Percentiles rank a stretch among this genome's conserved stretches.
Evolutionary conservation across 2,113 vertebrate genomes (phyloP).

Genomic region (Plestiodon gilberti): DNA sequence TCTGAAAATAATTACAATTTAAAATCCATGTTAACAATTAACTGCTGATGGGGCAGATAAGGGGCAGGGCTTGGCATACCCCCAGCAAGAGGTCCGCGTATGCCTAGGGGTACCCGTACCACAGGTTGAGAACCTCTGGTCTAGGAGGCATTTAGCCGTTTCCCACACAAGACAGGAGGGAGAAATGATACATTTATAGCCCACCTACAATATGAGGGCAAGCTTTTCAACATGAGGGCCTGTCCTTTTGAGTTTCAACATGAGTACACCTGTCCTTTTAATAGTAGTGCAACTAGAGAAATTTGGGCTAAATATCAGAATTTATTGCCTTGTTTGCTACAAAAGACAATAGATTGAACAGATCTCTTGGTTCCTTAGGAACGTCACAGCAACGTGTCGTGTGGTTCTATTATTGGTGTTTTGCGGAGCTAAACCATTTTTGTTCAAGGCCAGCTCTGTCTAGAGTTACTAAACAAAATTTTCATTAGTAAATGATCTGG

Average conservation of each 20-base stretch:
- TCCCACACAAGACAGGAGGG: neutral
- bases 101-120: too few species aligned
- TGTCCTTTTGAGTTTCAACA: neutral
- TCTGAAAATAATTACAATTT: too few species aligned
- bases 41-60: too few species aligned
- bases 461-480: neutral
- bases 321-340: too few species aligned
- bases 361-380: neutral
- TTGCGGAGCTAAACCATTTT: neutral
- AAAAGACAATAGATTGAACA: neutral
- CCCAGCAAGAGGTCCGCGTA: too few species aligned
- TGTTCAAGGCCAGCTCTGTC: neutral
- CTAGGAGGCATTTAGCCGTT: neutral
- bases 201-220: neutral
- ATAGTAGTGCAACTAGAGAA: too few species aligned
- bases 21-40: too few species aligned
- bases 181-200: neutral
- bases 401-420: too few species aligned
- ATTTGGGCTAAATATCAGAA: neutral
- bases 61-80: too few species aligned
- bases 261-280: neutral
- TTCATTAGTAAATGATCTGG: neutral
- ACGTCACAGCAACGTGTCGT: neutral
- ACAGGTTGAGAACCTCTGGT: neutral
- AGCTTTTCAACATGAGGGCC: neutral